Base-by-base conservation (phyloP, 2,888 invertebrate genomes). In the Volucella inflata region DNA sequence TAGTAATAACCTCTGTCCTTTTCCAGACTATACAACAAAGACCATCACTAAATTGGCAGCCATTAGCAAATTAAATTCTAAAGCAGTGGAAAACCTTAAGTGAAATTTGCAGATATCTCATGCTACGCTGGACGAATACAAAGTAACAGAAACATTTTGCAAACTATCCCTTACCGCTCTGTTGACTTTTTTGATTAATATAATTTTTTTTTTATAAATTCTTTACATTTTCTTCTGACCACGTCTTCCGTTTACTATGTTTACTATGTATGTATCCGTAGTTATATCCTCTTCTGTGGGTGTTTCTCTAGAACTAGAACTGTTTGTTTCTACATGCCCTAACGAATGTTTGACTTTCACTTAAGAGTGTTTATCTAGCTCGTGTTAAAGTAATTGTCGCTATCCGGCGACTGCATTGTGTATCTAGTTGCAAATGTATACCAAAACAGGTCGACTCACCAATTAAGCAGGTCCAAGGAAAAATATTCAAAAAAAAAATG, bases 331-430 rank as follows among this genome's bases (percentile, higher is more conserved):
- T 60, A 16, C 65, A 53, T 60, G 67, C 60, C 72, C 50, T 79
- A 83, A 83, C 68, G 79, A 79, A 79, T 74, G 79, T 79, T 79
- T 74, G 67, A 57, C 79, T 83, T 72, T 38, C 60, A 57, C 70
- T 57, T 12, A 9, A 75, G 44, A 50, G n/a, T 83, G 53, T 83
- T 74, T 83, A 40, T 64, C 62, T 44, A 55, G 67, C 55, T 74
- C 40, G 21, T 78, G 72, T 72, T 68, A 68, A 68, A 83, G 83
- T 83, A 68, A 74, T 74, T 79, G 67, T 68, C 36, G 16, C 59
- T 40, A 42, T 38, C 51, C 57, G 64, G 57, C 64, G 79, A 57
- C 62, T 83, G 83, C 79, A 79, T 79, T 83, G 68, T 79, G 62
- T 68, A 62, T 64, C 50, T 74, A 9, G 55, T 72, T 60, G 68